Conservation (phyloP, 2,888 invertebrate genomes). For the Tenthredo amoena region DNA sequence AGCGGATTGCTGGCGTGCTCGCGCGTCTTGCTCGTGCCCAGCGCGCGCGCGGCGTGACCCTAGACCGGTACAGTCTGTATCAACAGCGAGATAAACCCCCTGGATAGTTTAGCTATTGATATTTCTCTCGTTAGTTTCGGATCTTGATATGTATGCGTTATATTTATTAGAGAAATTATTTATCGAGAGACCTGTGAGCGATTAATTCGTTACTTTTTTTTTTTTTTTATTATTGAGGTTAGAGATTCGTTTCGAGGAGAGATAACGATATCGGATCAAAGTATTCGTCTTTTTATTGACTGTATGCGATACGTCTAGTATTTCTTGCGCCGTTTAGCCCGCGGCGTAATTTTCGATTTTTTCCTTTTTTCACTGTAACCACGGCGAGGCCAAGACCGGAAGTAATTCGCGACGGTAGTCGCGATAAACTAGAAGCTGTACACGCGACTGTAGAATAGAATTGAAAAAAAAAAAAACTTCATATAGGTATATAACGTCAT, state of each 20-base stretch:
- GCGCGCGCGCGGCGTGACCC: conserved; percentile 61
- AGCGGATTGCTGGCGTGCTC: conserved; percentile 56
- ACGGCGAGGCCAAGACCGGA: conserved; percentile 6
- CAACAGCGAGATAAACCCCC: conserved; percentile 6
- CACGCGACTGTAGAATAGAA: conserved; percentile 1
- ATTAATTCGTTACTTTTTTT: neutral
- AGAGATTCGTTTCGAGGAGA: no score
- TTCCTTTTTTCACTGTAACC: neutral
- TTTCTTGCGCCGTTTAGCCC: conserved; percentile 18
- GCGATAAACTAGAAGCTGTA: conserved; percentile 28
- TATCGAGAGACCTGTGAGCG: no score
- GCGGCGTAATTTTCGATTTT: conserved; percentile 18
- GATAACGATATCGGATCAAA: no score
- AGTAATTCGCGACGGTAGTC: conserved; percentile 38
- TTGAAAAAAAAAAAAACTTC: neutral
- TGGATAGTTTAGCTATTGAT: neutral
- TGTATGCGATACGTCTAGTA: conserved; percentile 3
- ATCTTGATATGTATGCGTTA: neutral
- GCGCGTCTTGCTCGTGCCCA: conserved; percentile 68
- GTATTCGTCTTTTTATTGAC: neutral
- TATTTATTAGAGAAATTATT: neutral
- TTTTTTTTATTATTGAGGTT: neutral
- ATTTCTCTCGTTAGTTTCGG: neutral
- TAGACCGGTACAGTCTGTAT: conserved; percentile 48
- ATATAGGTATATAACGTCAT: neutral